Evolutionary conservation across 2,888 invertebrate genomes (phyloP), one percentile per base, ranked within the genome.

Genomic region (Drosophila rellima): DNA sequence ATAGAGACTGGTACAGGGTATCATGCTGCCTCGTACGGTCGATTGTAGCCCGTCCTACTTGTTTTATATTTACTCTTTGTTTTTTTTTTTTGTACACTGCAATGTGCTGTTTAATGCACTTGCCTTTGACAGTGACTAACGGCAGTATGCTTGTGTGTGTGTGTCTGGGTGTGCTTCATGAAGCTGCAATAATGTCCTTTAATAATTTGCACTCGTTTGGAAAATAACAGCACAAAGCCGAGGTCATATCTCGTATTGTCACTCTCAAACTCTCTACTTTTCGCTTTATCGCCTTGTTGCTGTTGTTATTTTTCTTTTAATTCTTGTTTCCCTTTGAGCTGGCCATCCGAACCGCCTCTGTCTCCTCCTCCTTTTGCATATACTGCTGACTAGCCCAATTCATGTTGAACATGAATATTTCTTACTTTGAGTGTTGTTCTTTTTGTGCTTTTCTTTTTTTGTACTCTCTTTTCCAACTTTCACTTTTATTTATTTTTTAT

Each of bases 181-280:
- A 91, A 90, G 90, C 90, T 90, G 88, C 83, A 90, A 84, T 90
- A 91, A 90, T 91, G 82, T 70, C 82, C 79, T 91, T 91, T 91
- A 90, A 90, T 91, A 90, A 90, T 91, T 90, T 85, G 78, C 91
- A 88, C 75, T 90, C 88, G 84, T 80, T 91, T 89, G 90, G 90
- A 90, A 90, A 90, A 90, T 89, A 91, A 81, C 87, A 80, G 73
- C 74, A 75, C 74, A 78, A 78, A 86, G 74, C 71, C 62, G 71
- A 74, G 70, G 70, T 67, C 70, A 72, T 76, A 61, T 66, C 48
- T 56, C 60, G 54, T 66, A 35, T 70, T 65, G 52, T 18, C 51
- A 66, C 48, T 17, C 52, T 57, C 40, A 26, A 23, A 8, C 29
- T n/a, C 18, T 35, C 15, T 35, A 35, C 20, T 2, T 18, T n/a